Evolutionary conservation across 2,888 invertebrate species (phyloP).

Genomic region (Sinhomidia bicolor): DNA sequence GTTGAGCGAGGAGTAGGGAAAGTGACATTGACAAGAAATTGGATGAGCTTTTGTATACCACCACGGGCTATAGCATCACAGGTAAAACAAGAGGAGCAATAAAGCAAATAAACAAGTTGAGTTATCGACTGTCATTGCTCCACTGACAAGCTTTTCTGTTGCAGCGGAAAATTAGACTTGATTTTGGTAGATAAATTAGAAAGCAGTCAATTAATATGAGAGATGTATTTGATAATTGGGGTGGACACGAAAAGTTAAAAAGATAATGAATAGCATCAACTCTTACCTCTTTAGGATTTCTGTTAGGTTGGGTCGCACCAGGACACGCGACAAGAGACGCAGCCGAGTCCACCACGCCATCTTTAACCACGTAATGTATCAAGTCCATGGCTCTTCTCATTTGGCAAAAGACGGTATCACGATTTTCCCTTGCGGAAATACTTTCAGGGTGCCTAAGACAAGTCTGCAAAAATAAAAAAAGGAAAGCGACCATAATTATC

Average conservation of each 20-base stretch:
- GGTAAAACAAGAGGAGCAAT: too few species aligned
- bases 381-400: conserved; percentile 98
- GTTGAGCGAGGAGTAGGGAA: background rate
- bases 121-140: background rate
- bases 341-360: conserved; percentile 90
- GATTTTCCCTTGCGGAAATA: conserved; percentile 94
- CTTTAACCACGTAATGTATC: conserved; percentile 98
- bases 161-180: background rate
- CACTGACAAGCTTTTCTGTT: too few species aligned
- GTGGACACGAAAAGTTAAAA: background rate
- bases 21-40: background rate
- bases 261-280: background rate
- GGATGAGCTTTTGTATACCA: background rate
- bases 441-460: conserved; percentile 97
- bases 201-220: background rate
- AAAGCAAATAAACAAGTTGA: background rate
- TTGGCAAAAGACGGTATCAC: conserved; percentile 98
- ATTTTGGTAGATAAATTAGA: background rate
- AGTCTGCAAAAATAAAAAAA: conserved; percentile 86
- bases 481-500: too few species aligned
- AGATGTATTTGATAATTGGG: background rate
- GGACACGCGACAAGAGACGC: conserved; percentile 80
- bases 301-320: conserved; percentile 75
- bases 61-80: too few species aligned
- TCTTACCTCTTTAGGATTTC: conserved; percentile 78